phyloP scores from a whole-genome alignment of 2,888 invertebrate genomes.

The Clivina fossor region DNA sequence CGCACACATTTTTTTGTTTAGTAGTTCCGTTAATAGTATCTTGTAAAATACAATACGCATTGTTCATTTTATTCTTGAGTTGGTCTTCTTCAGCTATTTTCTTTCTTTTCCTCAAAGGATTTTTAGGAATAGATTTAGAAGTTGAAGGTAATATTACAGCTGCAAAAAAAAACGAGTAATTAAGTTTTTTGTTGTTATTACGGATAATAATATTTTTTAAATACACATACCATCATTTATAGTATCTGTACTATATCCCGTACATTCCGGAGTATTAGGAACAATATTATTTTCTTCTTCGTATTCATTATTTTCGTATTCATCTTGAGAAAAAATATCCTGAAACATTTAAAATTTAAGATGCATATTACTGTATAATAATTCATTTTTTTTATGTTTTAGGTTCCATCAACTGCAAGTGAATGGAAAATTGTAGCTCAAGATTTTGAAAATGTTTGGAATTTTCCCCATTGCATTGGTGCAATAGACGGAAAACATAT shows the following conservation, averaged over 20 bases:
- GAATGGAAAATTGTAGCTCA: slow-evolving; percentile 6
- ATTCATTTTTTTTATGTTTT: background rate
- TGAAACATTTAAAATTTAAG: background rate
- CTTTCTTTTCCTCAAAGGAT: too few species aligned
- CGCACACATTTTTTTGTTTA: background rate
- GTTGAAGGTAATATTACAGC: too few species aligned
- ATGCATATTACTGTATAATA: background rate
- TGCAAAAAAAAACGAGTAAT: too few species aligned
- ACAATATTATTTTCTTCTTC: background rate
- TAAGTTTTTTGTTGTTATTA: too few species aligned
- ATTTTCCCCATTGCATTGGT: slow-evolving; percentile 5
- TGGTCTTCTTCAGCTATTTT: background rate
- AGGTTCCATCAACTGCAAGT: too few species aligned
- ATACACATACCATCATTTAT: too few species aligned
- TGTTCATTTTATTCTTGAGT: background rate
- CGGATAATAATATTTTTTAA: too few species aligned
- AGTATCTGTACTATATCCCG: too few species aligned
- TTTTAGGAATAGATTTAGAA: too few species aligned
- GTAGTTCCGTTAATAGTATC: too few species aligned
- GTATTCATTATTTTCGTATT: background rate
- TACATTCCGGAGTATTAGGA: background rate
- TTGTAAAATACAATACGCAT: background rate
- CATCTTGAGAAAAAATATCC: background rate
- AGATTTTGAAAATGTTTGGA: background rate
- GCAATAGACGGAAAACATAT: background rate